Percentiles rank a stretch among this genome's conserved stretches.
These are phyloP conservation scores for Ceyx melanurus DNA, from an alignment of 2,113 vertebrate genomes.

Conservation along the genomic window DNA sequence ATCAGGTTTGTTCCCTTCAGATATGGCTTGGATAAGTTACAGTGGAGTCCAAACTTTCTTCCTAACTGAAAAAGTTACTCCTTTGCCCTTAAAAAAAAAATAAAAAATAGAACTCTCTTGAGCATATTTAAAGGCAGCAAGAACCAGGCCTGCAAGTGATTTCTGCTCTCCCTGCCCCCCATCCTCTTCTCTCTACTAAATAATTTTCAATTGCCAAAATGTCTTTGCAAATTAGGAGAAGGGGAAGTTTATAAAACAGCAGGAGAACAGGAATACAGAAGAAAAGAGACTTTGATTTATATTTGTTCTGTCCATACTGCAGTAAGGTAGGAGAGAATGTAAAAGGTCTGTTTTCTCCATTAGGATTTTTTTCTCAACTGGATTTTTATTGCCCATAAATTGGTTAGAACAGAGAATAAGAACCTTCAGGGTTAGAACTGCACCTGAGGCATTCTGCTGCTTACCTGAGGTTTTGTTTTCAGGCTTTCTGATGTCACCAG, in stretches of 20 bases:
- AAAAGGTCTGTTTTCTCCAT: constrained; percentile 45
- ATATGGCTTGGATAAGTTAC: background rate
- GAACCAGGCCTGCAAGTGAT: constrained; percentile 44
- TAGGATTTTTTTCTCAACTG: background rate
- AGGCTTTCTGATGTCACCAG: constrained; percentile 20
- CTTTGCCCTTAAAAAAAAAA: background rate
- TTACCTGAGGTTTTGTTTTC: constrained; percentile 10
- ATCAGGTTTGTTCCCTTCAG: background rate
- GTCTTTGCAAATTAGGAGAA: constrained; percentile 44
- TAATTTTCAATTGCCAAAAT: constrained; percentile 49
- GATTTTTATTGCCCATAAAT: background rate
- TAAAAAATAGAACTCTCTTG: background rate
- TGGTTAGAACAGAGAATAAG: background rate
- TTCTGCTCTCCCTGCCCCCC: background rate
- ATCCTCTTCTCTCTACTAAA: constrained; percentile 6
- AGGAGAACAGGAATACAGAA: constrained; percentile 24
- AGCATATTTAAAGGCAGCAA: constrained; percentile 22
- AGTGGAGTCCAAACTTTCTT: background rate
- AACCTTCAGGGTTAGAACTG: background rate
- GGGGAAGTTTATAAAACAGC: constrained; percentile 67
- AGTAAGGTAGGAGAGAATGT: constrained; percentile 7
- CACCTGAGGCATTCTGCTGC: background rate
- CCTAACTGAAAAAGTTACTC: background rate
- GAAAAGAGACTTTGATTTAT: constrained; percentile 51
- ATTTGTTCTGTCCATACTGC: background rate